A percentile compares a stretch with the other conserved stretches of the same genome.
Evolutionary conservation across 2,888 invertebrate genomes (phyloP).

Genomic region (Epinotia brunnichana): DNA sequence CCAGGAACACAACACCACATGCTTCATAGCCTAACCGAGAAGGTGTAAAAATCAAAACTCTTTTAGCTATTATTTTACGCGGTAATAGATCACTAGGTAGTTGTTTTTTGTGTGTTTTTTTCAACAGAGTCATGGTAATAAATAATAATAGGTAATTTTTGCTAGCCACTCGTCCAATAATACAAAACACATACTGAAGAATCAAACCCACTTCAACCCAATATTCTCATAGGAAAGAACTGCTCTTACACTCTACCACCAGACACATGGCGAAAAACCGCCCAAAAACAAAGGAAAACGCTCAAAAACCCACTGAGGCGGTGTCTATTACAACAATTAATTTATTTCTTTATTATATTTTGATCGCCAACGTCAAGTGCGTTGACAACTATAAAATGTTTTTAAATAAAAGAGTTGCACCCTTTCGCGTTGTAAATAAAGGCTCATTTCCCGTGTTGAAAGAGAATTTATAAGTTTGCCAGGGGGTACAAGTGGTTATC

Average conservation of each 20-base stretch:
- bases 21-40: no score
- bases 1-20: no score
- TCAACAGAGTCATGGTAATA: neutral
- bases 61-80: no score
- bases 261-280: constrained; percentile 59
- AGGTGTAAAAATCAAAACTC: no score
- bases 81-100: no score
- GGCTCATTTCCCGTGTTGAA: constrained; percentile 43
- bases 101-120: neutral
- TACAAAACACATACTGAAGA: constrained; percentile 20
- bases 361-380: constrained; percentile 75
- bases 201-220: constrained; percentile 52
- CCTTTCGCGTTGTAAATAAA: constrained; percentile 47
- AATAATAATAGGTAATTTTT: neutral
- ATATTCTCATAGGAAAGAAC: constrained; percentile 78
- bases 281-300: constrained; percentile 67
- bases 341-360: constrained; percentile 74
- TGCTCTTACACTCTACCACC: constrained; percentile 55
- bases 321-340: constrained; percentile 66
- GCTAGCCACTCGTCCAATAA: constrained; percentile 18
- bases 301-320: constrained; percentile 72
- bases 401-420: constrained; percentile 37
- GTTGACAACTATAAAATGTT: constrained; percentile 46
- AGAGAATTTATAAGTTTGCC: constrained; percentile 46
- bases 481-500: constrained; percentile 73